Evolutionary conservation across 2,888 invertebrate species (phyloP), one percentile per base, ranked within the genome.

Genomic region (Ornithoptera alexandrae): DNA sequence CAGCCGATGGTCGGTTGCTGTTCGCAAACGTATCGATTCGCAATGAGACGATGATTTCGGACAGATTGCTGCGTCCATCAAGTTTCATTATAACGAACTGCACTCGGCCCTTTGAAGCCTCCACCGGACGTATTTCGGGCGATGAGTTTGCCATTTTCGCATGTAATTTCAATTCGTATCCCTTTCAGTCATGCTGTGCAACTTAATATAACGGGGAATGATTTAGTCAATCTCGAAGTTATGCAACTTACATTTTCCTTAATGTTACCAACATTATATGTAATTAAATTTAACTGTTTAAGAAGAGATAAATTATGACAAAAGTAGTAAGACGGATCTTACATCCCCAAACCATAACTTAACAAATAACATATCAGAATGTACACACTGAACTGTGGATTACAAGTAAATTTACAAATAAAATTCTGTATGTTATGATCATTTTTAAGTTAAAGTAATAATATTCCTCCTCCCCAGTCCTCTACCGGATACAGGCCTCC

Each of bases 11-110:
- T 85, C 89, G 79, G 30, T 46, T 20, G 56, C 22, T 57, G 46
- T n/a, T 42, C 63, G 58, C 57, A 56, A 56, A 69, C 62, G 69
- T 73, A 74, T 77, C 74, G 74, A 74, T 78, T 78, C 76, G 79
- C 73, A 72, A 81, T 84, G 83, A 85, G 82, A 83, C 81, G 84
- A 80, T 81, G 78, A 77, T 77, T 79, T 77, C 70, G 63, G 70
- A 77, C 78, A 73, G 77, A 78, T 80, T 76, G 77, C 77, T 74
- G 71, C 74, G 72, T 75, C 74, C 71, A 72, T 76, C 77, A 76
- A 76, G 69, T 64, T 66, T 75, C 74, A 73, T 74, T 70, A 75
- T 77, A 78, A 78, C 76, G 72, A 71, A 67, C 70, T 72, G 67
- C 67, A 74, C 75, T 75, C 74, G 75, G 20, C 71, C 71, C 72